Conservation (phyloP, 2,113 vertebrate species). For the Pristiophorus japonicus region DNA sequence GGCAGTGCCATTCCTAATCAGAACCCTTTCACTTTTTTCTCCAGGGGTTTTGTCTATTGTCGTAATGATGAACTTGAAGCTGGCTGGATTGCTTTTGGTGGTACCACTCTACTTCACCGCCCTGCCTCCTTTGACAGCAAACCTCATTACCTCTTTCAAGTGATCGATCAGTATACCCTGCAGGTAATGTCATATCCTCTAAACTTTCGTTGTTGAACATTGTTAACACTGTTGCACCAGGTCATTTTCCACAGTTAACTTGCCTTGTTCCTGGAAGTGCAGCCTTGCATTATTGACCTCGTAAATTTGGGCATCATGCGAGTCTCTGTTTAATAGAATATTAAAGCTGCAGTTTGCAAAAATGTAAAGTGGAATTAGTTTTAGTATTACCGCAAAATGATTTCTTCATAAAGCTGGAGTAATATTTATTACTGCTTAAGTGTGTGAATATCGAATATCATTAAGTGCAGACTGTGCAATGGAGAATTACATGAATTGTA, state of each 20-base stretch:
- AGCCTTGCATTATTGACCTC: not conserved
- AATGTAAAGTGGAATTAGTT: not conserved
- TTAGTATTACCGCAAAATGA: not conserved
- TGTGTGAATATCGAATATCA: not conserved
- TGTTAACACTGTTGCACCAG: not conserved
- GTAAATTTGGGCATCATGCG: not conserved
- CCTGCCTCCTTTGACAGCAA: slow-evolving; percentile 92
- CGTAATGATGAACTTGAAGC: slow-evolving; percentile 89
- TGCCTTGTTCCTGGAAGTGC: not conserved
- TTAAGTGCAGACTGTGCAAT: not conserved
- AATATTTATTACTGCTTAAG: not conserved
- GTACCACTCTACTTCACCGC: slow-evolving; percentile 74
- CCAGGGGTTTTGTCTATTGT: slow-evolving; percentile 93
- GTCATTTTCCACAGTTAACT: not conserved
- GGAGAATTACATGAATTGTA: not conserved
- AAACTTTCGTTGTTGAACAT: not conserved
- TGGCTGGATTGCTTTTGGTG: slow-evolving; percentile 87
- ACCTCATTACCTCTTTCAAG: slow-evolving; percentile 91
- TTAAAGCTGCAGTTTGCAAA: not conserved
- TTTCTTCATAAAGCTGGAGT: not conserved
- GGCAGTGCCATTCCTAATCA: not conserved
- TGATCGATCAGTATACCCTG: slow-evolving; percentile 88
- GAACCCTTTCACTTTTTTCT: slow-evolving; percentile 37
- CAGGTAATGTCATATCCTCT: slow-evolving; percentile 66
- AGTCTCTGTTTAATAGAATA: not conserved